These are phyloP conservation scores for Myiozetetes cayanensis DNA, from an alignment of 2,113 vertebrate species.

Conservation along the genomic window DNA sequence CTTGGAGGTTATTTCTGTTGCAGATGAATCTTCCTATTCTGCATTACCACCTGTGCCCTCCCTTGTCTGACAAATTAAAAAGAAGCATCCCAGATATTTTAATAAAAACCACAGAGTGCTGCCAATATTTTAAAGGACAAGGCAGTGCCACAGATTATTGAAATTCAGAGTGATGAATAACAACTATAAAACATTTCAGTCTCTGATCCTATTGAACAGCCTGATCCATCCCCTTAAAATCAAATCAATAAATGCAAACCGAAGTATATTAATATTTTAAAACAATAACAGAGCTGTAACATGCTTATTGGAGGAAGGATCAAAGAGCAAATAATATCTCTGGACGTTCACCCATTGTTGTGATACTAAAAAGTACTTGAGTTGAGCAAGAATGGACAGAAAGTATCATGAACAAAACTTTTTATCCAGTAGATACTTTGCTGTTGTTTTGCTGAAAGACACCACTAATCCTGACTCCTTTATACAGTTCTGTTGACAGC, in stretches of 20 bases:
- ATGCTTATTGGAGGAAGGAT: not conserved
- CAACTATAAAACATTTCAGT: not conserved
- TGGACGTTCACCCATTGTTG: not conserved
- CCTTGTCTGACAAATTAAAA: slow-evolving; percentile 26
- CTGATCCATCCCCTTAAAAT: not conserved
- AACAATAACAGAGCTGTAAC: not conserved
- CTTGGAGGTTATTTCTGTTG: slow-evolving; percentile 36
- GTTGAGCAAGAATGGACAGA: not conserved
- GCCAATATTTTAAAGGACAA: not conserved
- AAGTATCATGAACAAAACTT: not conserved
- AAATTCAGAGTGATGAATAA: not conserved
- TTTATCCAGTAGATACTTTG: not conserved
- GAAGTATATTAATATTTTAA: not conserved
- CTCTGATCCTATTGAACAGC: not conserved
- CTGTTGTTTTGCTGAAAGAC: not conserved
- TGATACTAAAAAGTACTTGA: not conserved
- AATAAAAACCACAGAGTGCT: not conserved
- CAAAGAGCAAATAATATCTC: not conserved
- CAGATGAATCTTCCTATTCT: not conserved
- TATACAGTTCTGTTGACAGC: not conserved
- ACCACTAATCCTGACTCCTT: not conserved
- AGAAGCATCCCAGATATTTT: not conserved
- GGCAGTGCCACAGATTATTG: not conserved
- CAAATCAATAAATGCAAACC: not conserved
- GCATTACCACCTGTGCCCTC: slow-evolving; percentile 16